Conservation (phyloP, 2,797 vertebrate genomes). For the Schizothorax lantsangensis region DNA sequence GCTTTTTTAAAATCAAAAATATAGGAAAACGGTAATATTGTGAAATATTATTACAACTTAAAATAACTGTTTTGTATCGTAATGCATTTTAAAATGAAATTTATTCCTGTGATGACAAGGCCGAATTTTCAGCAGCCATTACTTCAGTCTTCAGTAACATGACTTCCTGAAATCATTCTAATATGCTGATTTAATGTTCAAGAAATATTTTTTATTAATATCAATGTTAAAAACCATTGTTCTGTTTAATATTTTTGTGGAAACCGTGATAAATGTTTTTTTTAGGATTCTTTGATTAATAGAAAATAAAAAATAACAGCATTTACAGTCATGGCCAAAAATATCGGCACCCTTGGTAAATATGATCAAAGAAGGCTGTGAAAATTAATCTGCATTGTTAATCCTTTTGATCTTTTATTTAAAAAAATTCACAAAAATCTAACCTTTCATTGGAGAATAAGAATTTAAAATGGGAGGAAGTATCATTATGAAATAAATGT, state of each 20-base stretch:
- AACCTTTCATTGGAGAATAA: too few relatives aligned
- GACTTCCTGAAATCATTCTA: not conserved
- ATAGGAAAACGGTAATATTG: not conserved
- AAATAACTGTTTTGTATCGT: not conserved
- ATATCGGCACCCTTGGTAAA: too few relatives aligned
- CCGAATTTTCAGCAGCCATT: not conserved
- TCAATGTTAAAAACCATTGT: not conserved
- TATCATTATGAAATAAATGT: too few relatives aligned
- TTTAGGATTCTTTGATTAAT: not conserved
- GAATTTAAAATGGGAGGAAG: too few relatives aligned
- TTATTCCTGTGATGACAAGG: not conserved
- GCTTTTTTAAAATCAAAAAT: not conserved
- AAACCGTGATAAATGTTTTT: not conserved
- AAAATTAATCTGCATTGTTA: too few relatives aligned
- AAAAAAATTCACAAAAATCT: too few relatives aligned
- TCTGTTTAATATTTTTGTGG: not conserved
- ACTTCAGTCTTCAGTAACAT: not conserved
- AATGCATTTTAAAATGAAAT: not conserved
- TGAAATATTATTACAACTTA: not conserved
- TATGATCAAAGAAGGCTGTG: too few relatives aligned
- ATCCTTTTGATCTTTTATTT: too few relatives aligned
- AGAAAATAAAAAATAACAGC: not conserved
- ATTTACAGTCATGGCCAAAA: not conserved
- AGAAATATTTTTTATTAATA: not conserved
- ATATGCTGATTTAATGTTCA: not conserved